Evolutionary conservation across 2,888 invertebrate species (phyloP).

Genomic region (Neria commutata): DNA sequence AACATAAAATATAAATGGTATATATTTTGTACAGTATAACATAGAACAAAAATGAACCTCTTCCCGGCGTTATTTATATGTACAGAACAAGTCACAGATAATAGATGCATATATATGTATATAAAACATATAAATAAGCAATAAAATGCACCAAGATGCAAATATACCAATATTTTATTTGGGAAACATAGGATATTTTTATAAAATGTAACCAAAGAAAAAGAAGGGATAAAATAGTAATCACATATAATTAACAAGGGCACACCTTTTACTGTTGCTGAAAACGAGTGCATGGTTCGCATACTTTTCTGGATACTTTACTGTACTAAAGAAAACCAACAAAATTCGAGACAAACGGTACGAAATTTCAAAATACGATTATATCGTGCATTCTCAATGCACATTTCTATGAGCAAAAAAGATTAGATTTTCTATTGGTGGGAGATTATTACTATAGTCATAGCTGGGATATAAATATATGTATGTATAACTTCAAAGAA

Average conservation of each 20-base stretch:
- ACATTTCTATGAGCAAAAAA: slow-evolving; percentile 29
- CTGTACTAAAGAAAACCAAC: slow-evolving; percentile 57
- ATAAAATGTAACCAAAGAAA: neutral
- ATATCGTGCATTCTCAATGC: no score
- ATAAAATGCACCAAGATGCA: no score
- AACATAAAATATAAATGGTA: neutral
- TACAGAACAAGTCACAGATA: neutral
- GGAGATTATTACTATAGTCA: slow-evolving; percentile 19
- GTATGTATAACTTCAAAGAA: neutral
- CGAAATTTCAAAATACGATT: slow-evolving; percentile 39
- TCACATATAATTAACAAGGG: neutral
- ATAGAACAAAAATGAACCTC: no score
- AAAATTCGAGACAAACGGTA: slow-evolving; percentile 58
- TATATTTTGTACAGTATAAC: no score
- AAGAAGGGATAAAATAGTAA: neutral
- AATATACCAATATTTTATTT: neutral
- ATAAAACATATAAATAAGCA: neutral
- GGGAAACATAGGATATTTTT: no score
- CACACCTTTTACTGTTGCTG: neutral
- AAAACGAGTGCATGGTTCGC: slow-evolving; percentile 47
- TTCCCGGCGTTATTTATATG: no score
- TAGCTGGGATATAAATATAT: neutral
- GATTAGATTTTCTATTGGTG: slow-evolving; percentile 36
- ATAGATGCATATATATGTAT: neutral
- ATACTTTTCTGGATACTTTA: slow-evolving; percentile 57